Evolutionary conservation across 2,113 vertebrate genomes (phyloP).

Genomic region (Pseudopipra pipra): DNA sequence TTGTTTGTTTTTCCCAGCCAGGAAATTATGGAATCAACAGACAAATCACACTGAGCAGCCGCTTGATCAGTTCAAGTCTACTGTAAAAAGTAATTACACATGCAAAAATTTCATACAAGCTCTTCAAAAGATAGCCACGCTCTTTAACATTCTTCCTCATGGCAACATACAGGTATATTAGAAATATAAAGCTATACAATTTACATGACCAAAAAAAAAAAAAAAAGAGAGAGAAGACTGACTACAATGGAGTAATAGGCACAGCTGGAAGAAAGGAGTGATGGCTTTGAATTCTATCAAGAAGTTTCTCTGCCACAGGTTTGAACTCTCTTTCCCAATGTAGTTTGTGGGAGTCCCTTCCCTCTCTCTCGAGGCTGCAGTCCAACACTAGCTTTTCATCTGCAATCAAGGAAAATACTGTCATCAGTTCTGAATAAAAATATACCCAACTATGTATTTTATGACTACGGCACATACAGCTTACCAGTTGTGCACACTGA

Average conservation of each 20-base stretch:
- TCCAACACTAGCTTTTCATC: slow-evolving; percentile 80
- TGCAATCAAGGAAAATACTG: slow-evolving; percentile 62
- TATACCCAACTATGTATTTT: neutral
- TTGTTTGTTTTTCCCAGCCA: neutral
- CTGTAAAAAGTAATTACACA: neutral
- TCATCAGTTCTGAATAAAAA: neutral
- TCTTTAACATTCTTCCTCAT: neutral
- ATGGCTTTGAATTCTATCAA: slow-evolving; percentile 73
- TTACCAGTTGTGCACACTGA: neutral
- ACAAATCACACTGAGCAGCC: neutral
- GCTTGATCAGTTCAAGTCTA: neutral
- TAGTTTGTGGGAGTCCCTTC: slow-evolving; percentile 75
- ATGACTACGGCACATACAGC: neutral
- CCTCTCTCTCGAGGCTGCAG: slow-evolving; percentile 70
- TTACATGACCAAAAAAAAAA: neutral
- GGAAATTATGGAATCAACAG: neutral
- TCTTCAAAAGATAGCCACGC: neutral
- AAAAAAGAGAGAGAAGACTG: neutral
- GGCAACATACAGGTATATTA: neutral
- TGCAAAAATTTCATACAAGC: neutral
- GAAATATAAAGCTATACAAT: neutral
- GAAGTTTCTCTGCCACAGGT: slow-evolving; percentile 87
- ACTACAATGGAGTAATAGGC: slow-evolving; percentile 22
- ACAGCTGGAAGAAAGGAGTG: slow-evolving; percentile 36
- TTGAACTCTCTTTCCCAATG: slow-evolving; percentile 92